Conservation (phyloP, 1,140 invertebrate genomes). For the Eriosoma lanigerum region DNA sequence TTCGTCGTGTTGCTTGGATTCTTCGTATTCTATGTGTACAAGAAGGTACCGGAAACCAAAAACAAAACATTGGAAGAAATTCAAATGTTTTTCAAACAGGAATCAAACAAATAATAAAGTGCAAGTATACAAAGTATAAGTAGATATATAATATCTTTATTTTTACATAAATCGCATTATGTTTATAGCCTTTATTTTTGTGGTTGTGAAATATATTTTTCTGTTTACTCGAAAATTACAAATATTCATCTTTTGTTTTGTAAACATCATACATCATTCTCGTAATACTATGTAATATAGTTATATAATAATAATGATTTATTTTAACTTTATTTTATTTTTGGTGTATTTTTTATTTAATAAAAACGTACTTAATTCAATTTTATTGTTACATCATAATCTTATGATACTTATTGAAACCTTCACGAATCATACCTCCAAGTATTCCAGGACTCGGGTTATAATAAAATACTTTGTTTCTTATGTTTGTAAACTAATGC, state of each 20-base stretch:
- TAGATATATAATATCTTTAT: no score
- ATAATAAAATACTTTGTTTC: no score
- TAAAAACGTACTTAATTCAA: neutral
- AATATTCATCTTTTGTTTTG: neutral
- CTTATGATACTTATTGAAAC: neutral
- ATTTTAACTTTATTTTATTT: neutral
- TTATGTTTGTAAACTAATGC: no score
- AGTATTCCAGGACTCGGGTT: no score
- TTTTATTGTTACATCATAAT: neutral
- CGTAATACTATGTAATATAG: neutral
- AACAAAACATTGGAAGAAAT: conserved; percentile 83
- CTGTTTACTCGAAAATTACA: neutral
- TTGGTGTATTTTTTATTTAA: conserved; percentile 19
- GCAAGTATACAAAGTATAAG: no score
- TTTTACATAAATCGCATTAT: neutral
- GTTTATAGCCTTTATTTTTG: no score
- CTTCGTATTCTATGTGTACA: conserved; percentile 74
- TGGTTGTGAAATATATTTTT: neutral
- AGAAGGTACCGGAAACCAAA: conserved; percentile 84
- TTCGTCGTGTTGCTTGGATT: conserved; percentile 69
- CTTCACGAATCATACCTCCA: neutral
- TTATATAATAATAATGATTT: neutral
- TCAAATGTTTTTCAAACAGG: conserved; percentile 72
- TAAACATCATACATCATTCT: neutral
- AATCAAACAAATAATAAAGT: conserved; percentile 64